These are phyloP conservation scores for Erebia palarica DNA, from an alignment of 2,888 invertebrate genomes.

Conservation along the genomic window DNA sequence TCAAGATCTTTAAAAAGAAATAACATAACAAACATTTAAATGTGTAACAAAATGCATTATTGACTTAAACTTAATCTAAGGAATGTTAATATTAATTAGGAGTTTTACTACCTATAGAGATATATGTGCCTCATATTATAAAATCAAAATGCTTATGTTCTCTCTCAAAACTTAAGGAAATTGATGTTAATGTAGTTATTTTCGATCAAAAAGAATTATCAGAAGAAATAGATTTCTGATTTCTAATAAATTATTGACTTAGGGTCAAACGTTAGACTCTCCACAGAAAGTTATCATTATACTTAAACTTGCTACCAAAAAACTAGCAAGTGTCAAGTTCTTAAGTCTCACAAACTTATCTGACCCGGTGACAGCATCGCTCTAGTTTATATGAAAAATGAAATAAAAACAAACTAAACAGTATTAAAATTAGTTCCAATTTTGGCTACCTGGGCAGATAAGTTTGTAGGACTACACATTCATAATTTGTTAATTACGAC, in stretches of 20 bases:
- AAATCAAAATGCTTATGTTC: neutral
- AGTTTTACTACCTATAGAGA: neutral
- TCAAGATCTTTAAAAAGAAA: slow-evolving; percentile 13
- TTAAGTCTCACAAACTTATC: too few relatives aligned
- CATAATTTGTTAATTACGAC: too few relatives aligned
- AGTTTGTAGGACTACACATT: too few relatives aligned
- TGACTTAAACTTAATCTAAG: neutral
- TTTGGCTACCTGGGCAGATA: too few relatives aligned
- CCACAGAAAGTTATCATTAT: too few relatives aligned
- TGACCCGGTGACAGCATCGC: too few relatives aligned
- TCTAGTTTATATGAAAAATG: too few relatives aligned
- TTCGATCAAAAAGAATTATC: neutral
- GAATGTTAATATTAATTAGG: neutral
- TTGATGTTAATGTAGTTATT: neutral
- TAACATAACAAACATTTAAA: slow-evolving; percentile 1
- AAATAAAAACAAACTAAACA: too few relatives aligned
- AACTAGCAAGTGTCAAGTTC: too few relatives aligned
- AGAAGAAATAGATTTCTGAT: neutral
- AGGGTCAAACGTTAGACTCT: too few relatives aligned
- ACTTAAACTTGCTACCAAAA: too few relatives aligned
- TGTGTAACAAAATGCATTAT: slow-evolving; percentile 1
- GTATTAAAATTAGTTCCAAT: too few relatives aligned
- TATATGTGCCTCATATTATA: slow-evolving; percentile 1
- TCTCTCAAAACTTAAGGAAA: neutral
- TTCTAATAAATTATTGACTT: neutral